Evolutionary conservation across 2,888 invertebrate species (phyloP), one percentile per base, ranked within the genome.

Genomic region (Ischnus inquisitorius): DNA sequence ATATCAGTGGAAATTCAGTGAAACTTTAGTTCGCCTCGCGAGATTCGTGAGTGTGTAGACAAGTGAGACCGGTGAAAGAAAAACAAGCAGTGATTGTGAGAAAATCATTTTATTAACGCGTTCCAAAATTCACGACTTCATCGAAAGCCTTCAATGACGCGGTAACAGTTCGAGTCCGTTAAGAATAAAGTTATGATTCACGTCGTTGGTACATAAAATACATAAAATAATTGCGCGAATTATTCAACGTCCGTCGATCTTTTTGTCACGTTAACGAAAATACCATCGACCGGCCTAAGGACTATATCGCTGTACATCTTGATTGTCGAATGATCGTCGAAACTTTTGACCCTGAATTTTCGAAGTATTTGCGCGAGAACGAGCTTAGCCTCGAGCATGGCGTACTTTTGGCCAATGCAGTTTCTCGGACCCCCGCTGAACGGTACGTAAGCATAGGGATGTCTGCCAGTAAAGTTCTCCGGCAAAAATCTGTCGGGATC

Each of bases 401-500:
- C 90, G 62, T 88, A 89, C 65, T 88, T 90, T 67, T 91, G 89
- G 4, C 92, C 92, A 22, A 93, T 90, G 72, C 93, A 92, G 79
- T 92, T 92, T 85, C 92, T 88, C 0, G 90, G 89, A 16, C 93
- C 92, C 10, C 90, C 90, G 74, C 92, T 92, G 54, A 92, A 93
- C 14, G 93, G 93, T 34, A 92, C 34, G 48, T 91, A 93, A 0
- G 91, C 89, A 67, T 90, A 93, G 0, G 91, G 90, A 87, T 92
- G 90, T 72, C 91, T 86, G 8, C 83, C 85, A 62, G 78, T 79
- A 0, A 79, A 85, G 65, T 94, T 94, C 86, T 94, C 93, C 0
- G 93, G 92, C 39, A 93, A 87, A 88, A 94, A 94, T 82, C 94
- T 88, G 46, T 94, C 94, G 1, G 94, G 94, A 86, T 94, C 93